Conservation (phyloP, 1,140 invertebrate genomes). For the Heliconius melpomene region DNA sequence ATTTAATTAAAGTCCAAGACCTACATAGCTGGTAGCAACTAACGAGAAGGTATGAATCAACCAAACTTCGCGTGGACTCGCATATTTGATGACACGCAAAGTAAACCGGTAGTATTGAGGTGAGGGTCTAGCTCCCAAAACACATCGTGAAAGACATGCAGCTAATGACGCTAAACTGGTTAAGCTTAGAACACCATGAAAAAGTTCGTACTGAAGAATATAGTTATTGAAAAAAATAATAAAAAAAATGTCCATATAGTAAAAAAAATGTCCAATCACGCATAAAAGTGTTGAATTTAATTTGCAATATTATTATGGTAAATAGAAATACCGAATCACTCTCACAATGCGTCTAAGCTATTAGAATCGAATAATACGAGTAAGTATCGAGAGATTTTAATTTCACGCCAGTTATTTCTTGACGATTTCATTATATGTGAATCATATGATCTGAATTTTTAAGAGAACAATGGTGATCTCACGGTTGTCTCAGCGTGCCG, state of each 20-base stretch:
- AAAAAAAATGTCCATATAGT: too few relatives aligned
- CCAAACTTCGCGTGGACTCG: conserved; percentile 35
- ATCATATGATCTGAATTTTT: conserved; percentile 38
- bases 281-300: not conserved
- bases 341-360: not conserved
- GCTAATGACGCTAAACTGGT: conserved; percentile 6
- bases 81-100: conserved; percentile 35
- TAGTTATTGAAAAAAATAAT: not conserved
- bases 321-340: conserved; percentile 5
- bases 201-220: not conserved
- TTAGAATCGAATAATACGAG: conserved; percentile 1
- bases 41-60: conserved; percentile 30
- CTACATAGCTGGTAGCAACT: conserved; percentile 1
- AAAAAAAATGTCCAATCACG: not conserved
- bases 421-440: conserved; percentile 45
- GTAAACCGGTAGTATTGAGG: conserved; percentile 54
- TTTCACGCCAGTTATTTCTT: conserved; percentile 40
- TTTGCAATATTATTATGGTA: not conserved
- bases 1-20: conserved; percentile 22
- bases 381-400: conserved; percentile 33
- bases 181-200: not conserved
- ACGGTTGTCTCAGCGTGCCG: conserved; percentile 33
- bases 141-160: conserved; percentile 17
- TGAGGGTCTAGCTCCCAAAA: conserved; percentile 60
- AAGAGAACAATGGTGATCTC: conserved; percentile 44